A percentile compares a stretch with the other conserved stretches of the same genome.
Evolutionary conservation across 2,888 invertebrate genomes (phyloP).

Genomic region (Sialis lutaria): DNA sequence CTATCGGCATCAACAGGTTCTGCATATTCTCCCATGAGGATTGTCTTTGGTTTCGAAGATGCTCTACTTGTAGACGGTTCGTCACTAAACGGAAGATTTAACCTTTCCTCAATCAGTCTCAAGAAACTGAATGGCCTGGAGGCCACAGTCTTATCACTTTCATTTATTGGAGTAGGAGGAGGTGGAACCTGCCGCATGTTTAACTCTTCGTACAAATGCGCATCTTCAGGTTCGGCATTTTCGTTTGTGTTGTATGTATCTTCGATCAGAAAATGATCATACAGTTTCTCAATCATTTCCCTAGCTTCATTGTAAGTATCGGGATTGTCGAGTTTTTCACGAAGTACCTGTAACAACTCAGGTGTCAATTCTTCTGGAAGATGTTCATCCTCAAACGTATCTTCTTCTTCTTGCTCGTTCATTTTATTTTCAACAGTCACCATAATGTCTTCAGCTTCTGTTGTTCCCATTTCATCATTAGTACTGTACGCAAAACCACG

Average conservation of each 20-base stretch:
- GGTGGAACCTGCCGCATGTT: slow-evolving; percentile 5
- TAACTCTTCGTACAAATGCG: slow-evolving; percentile 24
- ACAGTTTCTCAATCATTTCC: slow-evolving; percentile 59
- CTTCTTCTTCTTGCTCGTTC: background rate
- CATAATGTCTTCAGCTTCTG: slow-evolving; percentile 28
- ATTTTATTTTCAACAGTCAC: slow-evolving; percentile 11
- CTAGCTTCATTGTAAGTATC: slow-evolving; percentile 55
- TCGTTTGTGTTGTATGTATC: slow-evolving; percentile 41
- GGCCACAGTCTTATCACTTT: slow-evolving; percentile 16
- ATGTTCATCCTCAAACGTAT: slow-evolving; percentile 29
- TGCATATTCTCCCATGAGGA: slow-evolving; percentile 32
- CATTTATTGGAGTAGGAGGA: slow-evolving; percentile 9
- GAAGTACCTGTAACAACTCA: slow-evolving; percentile 48
- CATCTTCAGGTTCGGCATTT: slow-evolving; percentile 25
- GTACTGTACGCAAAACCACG: slow-evolving; percentile 29
- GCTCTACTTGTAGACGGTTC: slow-evolving; percentile 14
- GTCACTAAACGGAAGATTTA: slow-evolving; percentile 19
- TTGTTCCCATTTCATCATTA: slow-evolving; percentile 36
- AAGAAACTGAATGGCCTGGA: slow-evolving; percentile 39
- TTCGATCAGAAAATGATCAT: slow-evolving; percentile 55
- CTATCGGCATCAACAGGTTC: slow-evolving; percentile 33
- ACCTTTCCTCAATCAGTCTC: slow-evolving; percentile 38
- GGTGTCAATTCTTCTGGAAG: slow-evolving; percentile 58
- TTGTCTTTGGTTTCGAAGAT: slow-evolving; percentile 14
- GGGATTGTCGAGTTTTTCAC: slow-evolving; percentile 51